Evolutionary conservation across 2,797 vertebrate species (phyloP), one percentile per base, ranked within the genome.

Genomic region (Acanthornis magna): DNA sequence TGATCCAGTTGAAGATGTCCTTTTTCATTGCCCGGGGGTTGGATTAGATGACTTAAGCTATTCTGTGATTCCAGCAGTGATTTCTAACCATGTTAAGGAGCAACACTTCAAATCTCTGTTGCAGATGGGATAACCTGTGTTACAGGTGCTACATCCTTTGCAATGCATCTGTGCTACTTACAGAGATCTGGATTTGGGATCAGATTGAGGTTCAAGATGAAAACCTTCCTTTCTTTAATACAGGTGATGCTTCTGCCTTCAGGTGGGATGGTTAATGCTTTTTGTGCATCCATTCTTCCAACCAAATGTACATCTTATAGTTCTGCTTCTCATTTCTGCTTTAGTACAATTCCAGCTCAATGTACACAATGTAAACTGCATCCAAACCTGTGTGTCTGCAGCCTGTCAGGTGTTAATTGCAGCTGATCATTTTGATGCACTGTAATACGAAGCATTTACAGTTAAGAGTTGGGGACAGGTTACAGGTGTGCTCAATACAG

Each of bases 241-340:
- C 7, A 63, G 13, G 21, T 53, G 38, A 16, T 42, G 10, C 54
- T 51, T 83, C 42, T 78, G 43, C 75, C 67, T 74, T 83, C 36
- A 70, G 4, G 8, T 50, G 48, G 48, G 43, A 75, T 22, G 45
- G 7, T 36, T 81, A 43, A 29, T 32, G 7, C 12, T 40, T 40
- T 77, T 23, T 58, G 14, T 72, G 47, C 50, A 11, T 89, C 20
- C 8, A 4, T 55, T 79, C 16, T 79, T 85, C 63, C 58, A 76
- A 43, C 5, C 10, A 74, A 65, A 43, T 0, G 0, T 26, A 3
- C 5, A 5, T 30, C 5, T 77, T 86, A 57, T 65, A 3, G 10
- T 57, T 74, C 34, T 74, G 38, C 36, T 73, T 74, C 29, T 67
- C 3, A 10, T 63, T 86, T 91, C 47, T 85, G 16, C 47, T 80